Conservation (phyloP, 2,888 invertebrate genomes). For the Hydroisotoma schaefferi region DNA sequence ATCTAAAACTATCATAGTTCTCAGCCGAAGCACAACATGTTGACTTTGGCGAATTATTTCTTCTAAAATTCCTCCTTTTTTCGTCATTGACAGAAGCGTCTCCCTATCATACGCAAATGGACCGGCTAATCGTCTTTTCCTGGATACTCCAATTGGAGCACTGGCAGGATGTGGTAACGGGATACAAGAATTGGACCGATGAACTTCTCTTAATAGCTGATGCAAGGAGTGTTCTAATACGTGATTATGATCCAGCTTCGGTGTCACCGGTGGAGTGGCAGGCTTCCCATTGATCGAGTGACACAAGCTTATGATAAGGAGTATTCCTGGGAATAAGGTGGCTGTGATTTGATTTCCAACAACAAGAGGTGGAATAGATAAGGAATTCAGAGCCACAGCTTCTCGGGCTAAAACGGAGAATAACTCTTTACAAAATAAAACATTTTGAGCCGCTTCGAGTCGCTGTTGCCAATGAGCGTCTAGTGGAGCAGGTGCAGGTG, state of each 20-base stretch:
- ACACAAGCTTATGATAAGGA: conserved; percentile 83
- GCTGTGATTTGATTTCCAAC: conserved; percentile 96
- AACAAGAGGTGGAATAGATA: conserved; percentile 92
- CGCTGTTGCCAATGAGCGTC: conserved; percentile 92
- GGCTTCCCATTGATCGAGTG: conserved; percentile 68
- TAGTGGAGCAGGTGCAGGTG: conserved; percentile 67
- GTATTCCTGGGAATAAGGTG: conserved; percentile 87
- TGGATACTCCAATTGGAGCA: conserved; percentile 88
- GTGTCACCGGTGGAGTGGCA: conserved; percentile 57
- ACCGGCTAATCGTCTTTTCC: conserved; percentile 83
- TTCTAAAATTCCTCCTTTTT: conserved; percentile 83
- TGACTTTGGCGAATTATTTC: conserved; percentile 95
- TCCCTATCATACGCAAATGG: conserved; percentile 85
- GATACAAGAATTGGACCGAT: conserved; percentile 86
- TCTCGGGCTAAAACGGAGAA: conserved; percentile 92
- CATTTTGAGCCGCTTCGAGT: conserved; percentile 94
- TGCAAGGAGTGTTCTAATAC: conserved; percentile 95
- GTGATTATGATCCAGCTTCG: conserved; percentile 77
- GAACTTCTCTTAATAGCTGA: conserved; percentile 85
- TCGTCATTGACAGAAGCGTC: conserved; percentile 83
- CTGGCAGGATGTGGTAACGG: conserved; percentile 94
- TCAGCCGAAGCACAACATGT: conserved; percentile 85
- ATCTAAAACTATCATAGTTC: conserved; percentile 89
- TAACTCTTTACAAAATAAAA: conserved; percentile 92
- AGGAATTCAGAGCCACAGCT: conserved; percentile 84